Evolutionary conservation across 1,140 invertebrate genomes (phyloP), one percentile per base, ranked within the genome.

Genomic region (Eupeodes corollae): DNA sequence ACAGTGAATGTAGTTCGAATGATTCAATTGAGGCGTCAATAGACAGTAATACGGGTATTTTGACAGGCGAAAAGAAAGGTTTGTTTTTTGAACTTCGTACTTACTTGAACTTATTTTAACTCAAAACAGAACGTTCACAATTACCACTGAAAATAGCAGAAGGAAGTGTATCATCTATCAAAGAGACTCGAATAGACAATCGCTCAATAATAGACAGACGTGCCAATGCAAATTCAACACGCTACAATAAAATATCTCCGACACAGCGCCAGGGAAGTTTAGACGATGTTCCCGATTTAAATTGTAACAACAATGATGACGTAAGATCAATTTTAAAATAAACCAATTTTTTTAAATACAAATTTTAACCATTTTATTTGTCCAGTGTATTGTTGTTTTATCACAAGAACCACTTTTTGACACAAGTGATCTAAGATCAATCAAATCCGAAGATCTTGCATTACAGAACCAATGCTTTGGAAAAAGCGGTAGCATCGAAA

Each of bases 401-500:
- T 45, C 50, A 0, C 52, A 73, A 61, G 72, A 73, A 49, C 69
- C 69, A 11, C 56, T 70, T 42, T 70, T 71, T 47, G 72, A 72
- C 49, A 69, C 63, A 18, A 73, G 62, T 46, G 62, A 70, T 40
- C 48, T 69, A 37, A 60, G 64, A n/a, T 68, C 63, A 15, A 55
- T 68, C 16, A 67, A 61, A 45, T 67, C 67, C 35, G 59, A 69
- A 47, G 57, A 63, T 51, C 52, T 68, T 46, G 32, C 56, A 19
- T 51, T 61, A 8, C 53, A 52, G 34, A 47, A 46, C 26, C 52
- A 54, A 14, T 19, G 57, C 55, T 44, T 38, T 42, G 46, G 51
- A 3, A 55, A 55, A 2, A 56, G 65, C 5, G 82, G 85, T 61
- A 86, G 85, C 9, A 70, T 96, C 42, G 89, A 94, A 67, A 80